Conservation (phyloP, 2,888 invertebrate species). For the Anticlea derivata region DNA sequence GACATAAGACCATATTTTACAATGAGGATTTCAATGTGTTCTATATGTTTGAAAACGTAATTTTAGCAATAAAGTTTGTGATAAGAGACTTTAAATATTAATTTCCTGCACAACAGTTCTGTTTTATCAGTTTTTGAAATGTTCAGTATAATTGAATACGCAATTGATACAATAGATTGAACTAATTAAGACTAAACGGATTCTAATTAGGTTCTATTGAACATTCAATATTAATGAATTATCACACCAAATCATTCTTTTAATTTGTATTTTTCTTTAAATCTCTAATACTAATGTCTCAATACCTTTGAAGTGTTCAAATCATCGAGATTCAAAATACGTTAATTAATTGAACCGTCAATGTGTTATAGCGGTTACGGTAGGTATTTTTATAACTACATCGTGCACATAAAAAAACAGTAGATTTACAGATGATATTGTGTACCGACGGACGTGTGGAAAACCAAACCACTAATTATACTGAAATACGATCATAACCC, state of each 20-base stretch:
- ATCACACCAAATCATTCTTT: not conserved
- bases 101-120: conserved; percentile 70
- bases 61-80: conserved; percentile 79
- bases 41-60: conserved; percentile 48
- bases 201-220: conserved; percentile 27
- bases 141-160: conserved; percentile 38
- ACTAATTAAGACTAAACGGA: too few species aligned
- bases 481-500: too few species aligned
- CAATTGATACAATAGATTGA: conserved; percentile 28
- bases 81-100: conserved; percentile 61
- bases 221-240: conserved; percentile 2
- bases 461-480: not conserved
- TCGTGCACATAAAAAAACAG: too few species aligned
- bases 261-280: conserved; percentile 8
- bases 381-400: conserved; percentile 7
- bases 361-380: conserved; percentile 2
- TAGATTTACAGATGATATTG: not conserved
- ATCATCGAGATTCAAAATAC: conserved; percentile 7
- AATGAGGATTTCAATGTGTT: conserved; percentile 15
- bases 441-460: not conserved
- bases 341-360: not conserved
- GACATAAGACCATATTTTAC: conserved; percentile 16
- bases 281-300: conserved; percentile 8
- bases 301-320: conserved; percentile 27
- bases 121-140: conserved; percentile 39